phyloP scores from a whole-genome alignment of 2,888 invertebrate species.

The Itoplectis maculator region DNA sequence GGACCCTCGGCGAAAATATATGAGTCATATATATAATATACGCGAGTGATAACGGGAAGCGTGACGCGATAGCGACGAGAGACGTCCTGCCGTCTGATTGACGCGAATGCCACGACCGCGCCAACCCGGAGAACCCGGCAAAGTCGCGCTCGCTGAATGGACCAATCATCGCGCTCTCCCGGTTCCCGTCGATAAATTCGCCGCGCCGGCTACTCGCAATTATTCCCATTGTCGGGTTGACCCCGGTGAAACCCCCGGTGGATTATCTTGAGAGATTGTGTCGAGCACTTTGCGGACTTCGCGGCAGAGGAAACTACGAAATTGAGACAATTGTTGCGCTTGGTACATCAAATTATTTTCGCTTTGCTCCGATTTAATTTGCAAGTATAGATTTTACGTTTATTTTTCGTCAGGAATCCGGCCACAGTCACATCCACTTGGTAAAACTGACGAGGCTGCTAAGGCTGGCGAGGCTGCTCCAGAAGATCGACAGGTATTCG shows the following conservation, averaged over 20 bases:
- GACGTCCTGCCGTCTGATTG: slow-evolving; percentile 36
- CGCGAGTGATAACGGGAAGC: slow-evolving; percentile 18
- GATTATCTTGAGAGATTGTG: slow-evolving; percentile 4
- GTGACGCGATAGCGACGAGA: slow-evolving; percentile 36
- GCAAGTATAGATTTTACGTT: too few relatives aligned
- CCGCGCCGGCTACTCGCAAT: slow-evolving; percentile 64
- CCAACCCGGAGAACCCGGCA: slow-evolving; percentile 39
- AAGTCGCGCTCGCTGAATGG: slow-evolving; percentile 70
- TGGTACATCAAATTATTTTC: too few relatives aligned
- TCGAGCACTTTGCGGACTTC: neutral
- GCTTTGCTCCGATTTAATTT: too few relatives aligned
- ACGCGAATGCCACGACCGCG: slow-evolving; percentile 13
- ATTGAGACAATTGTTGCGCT: neutral
- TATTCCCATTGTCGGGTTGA: slow-evolving; percentile 67
- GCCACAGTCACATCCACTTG: slow-evolving; percentile 93
- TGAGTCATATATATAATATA: too few relatives aligned
- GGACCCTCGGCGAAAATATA: slow-evolving; percentile 11
- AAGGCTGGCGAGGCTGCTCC: slow-evolving; percentile 94
- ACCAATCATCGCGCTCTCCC: slow-evolving; percentile 70
- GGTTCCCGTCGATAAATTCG: slow-evolving; percentile 33
- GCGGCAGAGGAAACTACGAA: neutral
- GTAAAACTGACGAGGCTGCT: slow-evolving; percentile 96
- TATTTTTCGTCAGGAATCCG: slow-evolving; percentile 87
- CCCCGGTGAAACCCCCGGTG: slow-evolving; percentile 6
- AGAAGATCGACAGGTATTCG: slow-evolving; percentile 98